Base-by-base conservation (phyloP, 92 coral and sea anemone species). In the Porites cylindrica region DNA sequence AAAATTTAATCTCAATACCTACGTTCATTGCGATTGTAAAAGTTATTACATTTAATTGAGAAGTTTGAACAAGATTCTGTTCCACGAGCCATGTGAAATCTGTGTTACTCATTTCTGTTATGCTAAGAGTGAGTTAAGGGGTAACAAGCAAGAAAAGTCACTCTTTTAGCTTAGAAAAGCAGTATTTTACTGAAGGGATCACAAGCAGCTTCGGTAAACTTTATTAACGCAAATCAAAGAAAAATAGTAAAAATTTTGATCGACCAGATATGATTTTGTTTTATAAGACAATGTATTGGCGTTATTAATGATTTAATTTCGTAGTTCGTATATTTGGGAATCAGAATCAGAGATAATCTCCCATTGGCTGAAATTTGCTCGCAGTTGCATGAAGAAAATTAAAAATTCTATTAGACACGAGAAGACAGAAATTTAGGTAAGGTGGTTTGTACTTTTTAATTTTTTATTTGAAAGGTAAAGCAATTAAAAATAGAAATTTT, bases 261-360 rank as follows among this genome's bases (percentile, higher is more conserved):
- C 47, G 47, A 38, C 47, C 47, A 38, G 47, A 38, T 38, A 38
- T 38, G 47, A 38, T 38, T 38, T 38, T 38, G 47, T 17, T 54
- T 70, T 32, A 20, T 70, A 47, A 54, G 16, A 23, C 72, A 81
- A 56, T 18, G 29, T 43, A 18, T 38, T 82, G 77, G 71, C 64
- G 38, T 18, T 10, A 70, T 82, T 7, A 82, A 82, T 82, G 32
- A 70, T 70, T 73, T 59, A 70, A 68, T 82, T 70, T 56, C 23
- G 17, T 47, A 32, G 38, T 20, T 75, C 8, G 19, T 16, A 38
- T 7, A 16, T 51, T 23, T 54, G 77, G 26, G 18, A 71, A 82
- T 82, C 17, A 20, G 17, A 56, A 23, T 52, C n/a, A 50, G 38
- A 77, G 20, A 47, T 51, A 65, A 50, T 66, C 59, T 50, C 2